Evolutionary conservation across 2,113 vertebrate genomes (phyloP).

Genomic region (Columba janthina): DNA sequence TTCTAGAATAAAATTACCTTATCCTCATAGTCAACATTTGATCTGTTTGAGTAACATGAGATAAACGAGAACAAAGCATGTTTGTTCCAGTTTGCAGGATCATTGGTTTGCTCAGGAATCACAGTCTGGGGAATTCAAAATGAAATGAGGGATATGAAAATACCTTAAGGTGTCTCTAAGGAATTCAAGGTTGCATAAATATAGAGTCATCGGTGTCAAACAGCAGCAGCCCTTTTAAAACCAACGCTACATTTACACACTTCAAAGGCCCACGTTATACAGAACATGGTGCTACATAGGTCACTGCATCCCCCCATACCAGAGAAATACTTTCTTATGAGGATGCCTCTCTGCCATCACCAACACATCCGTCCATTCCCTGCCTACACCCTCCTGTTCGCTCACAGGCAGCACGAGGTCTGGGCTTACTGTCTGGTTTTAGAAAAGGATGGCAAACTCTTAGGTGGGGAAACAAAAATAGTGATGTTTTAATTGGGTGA

Average conservation of each 20-base stretch:
- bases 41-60: not conserved
- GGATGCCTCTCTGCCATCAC: not conserved
- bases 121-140: slow-evolving; percentile 15
- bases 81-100: slow-evolving; percentile 2
- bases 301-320: not conserved
- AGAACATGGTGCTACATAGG: not conserved
- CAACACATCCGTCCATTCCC: not conserved
- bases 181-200: not conserved
- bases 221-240: not conserved
- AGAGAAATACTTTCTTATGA: rapidly evolving
- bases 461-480: not conserved
- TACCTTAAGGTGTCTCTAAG: not conserved
- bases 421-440: not conserved
- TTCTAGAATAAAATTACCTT: slow-evolving; percentile 13
- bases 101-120: not conserved
- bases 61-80: slow-evolving; percentile 25
- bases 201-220: not conserved
- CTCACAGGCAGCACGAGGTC: not conserved
- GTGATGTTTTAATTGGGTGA: not conserved
- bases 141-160: not conserved
- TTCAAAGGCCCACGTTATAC: not conserved
- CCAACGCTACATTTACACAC: not conserved
- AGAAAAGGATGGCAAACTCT: not conserved
- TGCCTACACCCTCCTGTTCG: not conserved
- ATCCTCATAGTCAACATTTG: not conserved